phyloP scores from a whole-genome alignment of 2,888 invertebrate species.

The Nemapogon koenigi region DNA sequence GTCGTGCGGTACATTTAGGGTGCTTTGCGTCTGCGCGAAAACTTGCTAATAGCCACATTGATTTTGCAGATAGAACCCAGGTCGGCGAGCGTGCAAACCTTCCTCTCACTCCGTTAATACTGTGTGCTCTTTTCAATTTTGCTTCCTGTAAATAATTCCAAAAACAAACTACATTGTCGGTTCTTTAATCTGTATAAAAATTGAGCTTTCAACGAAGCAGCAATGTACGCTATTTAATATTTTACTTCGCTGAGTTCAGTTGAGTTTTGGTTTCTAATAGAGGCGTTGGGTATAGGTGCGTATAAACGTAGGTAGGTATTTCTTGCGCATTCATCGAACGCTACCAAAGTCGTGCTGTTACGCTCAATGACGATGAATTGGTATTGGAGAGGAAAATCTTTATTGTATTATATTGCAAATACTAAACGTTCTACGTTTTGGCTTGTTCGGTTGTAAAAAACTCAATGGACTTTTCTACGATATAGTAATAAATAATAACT shows the following conservation, averaged over 20 bases:
- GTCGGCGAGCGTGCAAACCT: constrained; percentile 51
- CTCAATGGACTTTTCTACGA: too few relatives aligned
- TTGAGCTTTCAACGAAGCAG: background rate
- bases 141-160: too few relatives aligned
- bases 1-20: constrained; percentile 17
- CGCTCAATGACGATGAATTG: constrained; percentile 50
- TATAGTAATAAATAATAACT: too few relatives aligned
- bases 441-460: too few relatives aligned
- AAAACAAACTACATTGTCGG: background rate
- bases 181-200: background rate
- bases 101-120: constrained; percentile 34
- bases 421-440: background rate
- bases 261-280: background rate
- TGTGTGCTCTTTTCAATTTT: too few relatives aligned
- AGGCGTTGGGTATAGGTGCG: constrained; percentile 1
- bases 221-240: background rate
- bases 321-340: constrained; percentile 18
- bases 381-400: constrained; percentile 33
- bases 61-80: constrained; percentile 65
- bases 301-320: background rate
- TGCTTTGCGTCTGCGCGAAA: constrained; percentile 62
- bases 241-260: background rate
- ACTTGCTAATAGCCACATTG: constrained; percentile 64
- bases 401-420: constrained; percentile 8
- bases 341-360: constrained; percentile 34